phyloP scores from a whole-genome alignment of 2,888 invertebrate genomes.

The Drosophila nr. fundita region DNA sequence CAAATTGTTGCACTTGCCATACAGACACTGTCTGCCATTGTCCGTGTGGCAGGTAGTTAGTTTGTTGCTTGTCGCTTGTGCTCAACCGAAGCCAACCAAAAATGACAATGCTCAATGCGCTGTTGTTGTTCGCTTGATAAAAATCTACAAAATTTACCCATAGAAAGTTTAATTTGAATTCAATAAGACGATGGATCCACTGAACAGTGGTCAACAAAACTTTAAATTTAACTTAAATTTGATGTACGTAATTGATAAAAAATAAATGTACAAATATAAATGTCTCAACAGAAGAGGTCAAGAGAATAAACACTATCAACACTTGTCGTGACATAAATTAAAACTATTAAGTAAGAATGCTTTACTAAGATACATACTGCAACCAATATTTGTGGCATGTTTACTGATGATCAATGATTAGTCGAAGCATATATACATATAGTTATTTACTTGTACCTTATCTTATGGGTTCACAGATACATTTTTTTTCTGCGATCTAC shows the following conservation, averaged over 20 bases:
- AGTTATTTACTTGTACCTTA: background rate
- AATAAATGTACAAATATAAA: background rate
- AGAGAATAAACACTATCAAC: background rate
- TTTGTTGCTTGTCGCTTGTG: conserved; percentile 57
- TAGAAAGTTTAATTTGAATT: conserved; percentile 73
- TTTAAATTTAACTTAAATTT: background rate
- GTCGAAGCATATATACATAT: background rate
- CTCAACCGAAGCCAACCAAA: conserved; percentile 24
- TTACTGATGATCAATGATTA: background rate
- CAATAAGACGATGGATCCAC: conserved; percentile 47
- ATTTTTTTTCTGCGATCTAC: accelerated
- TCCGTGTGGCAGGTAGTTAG: conserved; percentile 47
- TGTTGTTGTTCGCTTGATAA: conserved; percentile 54
- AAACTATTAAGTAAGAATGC: background rate
- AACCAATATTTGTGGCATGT: background rate
- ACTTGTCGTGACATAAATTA: background rate
- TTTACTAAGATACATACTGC: background rate
- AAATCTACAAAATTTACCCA: conserved; percentile 71
- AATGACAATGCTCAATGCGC: conserved; percentile 48
- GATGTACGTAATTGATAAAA: background rate
- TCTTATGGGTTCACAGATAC: background rate
- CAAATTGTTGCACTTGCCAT: conserved; percentile 73
- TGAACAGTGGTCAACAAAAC: conserved; percentile 35
- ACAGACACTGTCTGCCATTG: conserved; percentile 48
- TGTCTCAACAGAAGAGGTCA: background rate